Evolutionary conservation across 2,797 vertebrate genomes (phyloP).

Genomic region (Enteromius viviparus): DNA sequence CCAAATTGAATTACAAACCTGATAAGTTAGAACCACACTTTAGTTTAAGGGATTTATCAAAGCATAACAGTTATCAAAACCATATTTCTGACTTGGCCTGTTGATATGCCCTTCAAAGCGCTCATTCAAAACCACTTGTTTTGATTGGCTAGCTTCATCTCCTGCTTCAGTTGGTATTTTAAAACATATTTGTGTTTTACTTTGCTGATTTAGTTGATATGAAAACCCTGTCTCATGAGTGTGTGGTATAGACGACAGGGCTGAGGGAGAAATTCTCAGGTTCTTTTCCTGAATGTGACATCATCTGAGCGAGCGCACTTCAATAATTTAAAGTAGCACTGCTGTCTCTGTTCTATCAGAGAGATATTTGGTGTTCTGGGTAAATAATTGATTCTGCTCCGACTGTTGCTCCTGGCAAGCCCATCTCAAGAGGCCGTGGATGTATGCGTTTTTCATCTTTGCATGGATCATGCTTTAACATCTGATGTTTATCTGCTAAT

Average conservation of each 20-base stretch:
- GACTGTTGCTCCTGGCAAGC: constrained; percentile 35
- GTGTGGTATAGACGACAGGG: background rate
- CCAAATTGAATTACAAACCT: too few relatives aligned
- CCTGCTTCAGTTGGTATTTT: background rate
- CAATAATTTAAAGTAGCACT: constrained; percentile 44
- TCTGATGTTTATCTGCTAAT: constrained; percentile 10
- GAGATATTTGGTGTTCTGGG: constrained; percentile 51
- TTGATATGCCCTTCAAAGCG: background rate
- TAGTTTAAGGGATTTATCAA: background rate
- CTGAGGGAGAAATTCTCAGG: constrained; percentile 25
- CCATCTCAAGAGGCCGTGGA: background rate
- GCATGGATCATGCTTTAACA: background rate
- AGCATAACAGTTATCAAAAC: background rate
- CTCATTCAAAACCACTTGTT: background rate
- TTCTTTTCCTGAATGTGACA: constrained; percentile 26
- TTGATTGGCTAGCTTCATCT: background rate
- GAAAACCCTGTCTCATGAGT: background rate
- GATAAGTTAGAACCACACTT: background rate
- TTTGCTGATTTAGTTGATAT: background rate
- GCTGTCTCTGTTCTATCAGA: constrained; percentile 43
- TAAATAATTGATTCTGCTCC: constrained; percentile 57
- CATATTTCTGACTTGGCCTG: background rate
- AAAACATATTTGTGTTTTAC: background rate
- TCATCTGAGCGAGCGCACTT: constrained; percentile 25
- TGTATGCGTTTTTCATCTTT: constrained; percentile 25